phyloP scores from a whole-genome alignment of 2,113 vertebrate species.

The Spea bombifrons region DNA sequence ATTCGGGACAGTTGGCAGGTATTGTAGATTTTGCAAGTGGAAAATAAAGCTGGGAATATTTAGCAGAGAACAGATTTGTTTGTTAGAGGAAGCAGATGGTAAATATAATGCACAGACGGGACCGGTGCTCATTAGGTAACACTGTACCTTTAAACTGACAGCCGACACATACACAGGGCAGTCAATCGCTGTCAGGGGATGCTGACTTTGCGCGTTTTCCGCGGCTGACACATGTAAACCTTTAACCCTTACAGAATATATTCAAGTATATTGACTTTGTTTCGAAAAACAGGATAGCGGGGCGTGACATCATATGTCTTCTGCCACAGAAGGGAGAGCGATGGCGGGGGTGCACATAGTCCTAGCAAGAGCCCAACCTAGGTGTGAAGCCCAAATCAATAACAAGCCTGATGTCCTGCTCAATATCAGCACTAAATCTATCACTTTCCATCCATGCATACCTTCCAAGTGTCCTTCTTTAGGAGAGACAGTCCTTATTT shows the following conservation, averaged over 20 bases:
- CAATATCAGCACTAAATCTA: neutral
- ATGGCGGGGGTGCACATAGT: too few relatives aligned
- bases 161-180: neutral
- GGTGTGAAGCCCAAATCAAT: too few relatives aligned
- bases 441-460: neutral
- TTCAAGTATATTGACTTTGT: constrained; percentile 20
- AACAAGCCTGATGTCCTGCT: neutral
- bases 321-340: constrained; percentile 6
- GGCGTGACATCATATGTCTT: neutral
- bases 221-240: constrained; percentile 10
- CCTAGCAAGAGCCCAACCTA: too few relatives aligned
- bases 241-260: constrained; percentile 29
- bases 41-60: too few relatives aligned
- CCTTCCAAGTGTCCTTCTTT: too few relatives aligned
- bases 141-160: constrained; percentile 4
- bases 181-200: constrained; percentile 4
- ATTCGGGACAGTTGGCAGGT: too few relatives aligned
- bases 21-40: too few relatives aligned
- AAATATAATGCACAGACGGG: too few relatives aligned
- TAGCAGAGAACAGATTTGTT: too few relatives aligned
- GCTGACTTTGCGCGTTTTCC: constrained; percentile 28
- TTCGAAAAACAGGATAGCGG: neutral
- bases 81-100: too few relatives aligned
- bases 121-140: neutral
- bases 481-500: too few relatives aligned